These are phyloP conservation scores for Hermetia illucens DNA, from an alignment of 1,140 invertebrate genomes.

Conservation along the genomic window DNA sequence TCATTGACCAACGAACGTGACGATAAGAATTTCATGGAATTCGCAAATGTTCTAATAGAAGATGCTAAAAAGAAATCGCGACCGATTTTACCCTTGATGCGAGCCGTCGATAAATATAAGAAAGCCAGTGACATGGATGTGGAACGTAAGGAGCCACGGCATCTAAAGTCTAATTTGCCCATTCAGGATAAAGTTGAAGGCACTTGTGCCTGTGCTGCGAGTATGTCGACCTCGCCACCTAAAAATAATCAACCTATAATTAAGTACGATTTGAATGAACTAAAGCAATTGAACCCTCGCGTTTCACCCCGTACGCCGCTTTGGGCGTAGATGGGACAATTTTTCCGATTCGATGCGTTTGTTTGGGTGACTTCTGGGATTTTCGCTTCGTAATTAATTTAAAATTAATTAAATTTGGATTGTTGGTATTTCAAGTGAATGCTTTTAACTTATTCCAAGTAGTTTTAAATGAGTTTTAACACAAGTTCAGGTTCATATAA, in stretches of 20 bases:
- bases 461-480: too few relatives aligned
- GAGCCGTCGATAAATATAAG: constrained; percentile 14
- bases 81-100: constrained; percentile 17
- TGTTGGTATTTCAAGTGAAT: too few relatives aligned
- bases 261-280: constrained; percentile 2
- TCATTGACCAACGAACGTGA: constrained; percentile 7
- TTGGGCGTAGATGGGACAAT: background rate
- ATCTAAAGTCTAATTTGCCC: constrained; percentile 5
- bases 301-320: background rate
- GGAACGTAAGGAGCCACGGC: constrained; percentile 7
- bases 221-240: too few relatives aligned
- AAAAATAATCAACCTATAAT: background rate
- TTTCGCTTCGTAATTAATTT: too few relatives aligned
- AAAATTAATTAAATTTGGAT: too few relatives aligned
- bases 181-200: constrained; percentile 1
- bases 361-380: too few relatives aligned
- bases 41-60: constrained; percentile 21
- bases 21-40: constrained; percentile 22
- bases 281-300: constrained; percentile 1
- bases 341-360: too few relatives aligned
- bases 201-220: background rate
- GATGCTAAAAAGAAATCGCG: constrained; percentile 17
- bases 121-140: constrained; percentile 8
- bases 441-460: too few relatives aligned
- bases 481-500: too few relatives aligned